Percentiles rank a stretch among this genome's conserved stretches.
phyloP scores from a whole-genome alignment of 2,797 vertebrate genomes.

The Holocentrus rufus region DNA sequence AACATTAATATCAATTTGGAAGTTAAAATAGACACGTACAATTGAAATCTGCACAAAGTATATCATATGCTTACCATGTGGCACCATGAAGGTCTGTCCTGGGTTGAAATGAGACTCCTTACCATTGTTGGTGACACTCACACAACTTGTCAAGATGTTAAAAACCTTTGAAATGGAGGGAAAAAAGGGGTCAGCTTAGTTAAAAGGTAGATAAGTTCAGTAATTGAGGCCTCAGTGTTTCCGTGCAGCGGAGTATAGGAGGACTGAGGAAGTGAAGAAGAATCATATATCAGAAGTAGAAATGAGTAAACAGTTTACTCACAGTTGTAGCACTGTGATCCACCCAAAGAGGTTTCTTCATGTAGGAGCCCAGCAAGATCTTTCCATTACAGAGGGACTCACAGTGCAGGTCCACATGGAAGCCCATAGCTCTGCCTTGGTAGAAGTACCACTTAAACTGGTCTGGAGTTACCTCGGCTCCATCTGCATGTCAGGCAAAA shows the following conservation, averaged over 20 bases:
- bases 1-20: background rate
- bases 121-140: slow-evolving; percentile 71
- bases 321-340: slow-evolving; percentile 80
- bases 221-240: no score
- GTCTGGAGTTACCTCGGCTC: slow-evolving; percentile 67
- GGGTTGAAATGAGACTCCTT: slow-evolving; percentile 53
- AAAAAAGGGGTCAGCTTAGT: no score
- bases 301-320: slow-evolving; percentile 44
- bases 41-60: background rate
- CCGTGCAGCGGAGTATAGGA: no score
- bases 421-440: slow-evolving; percentile 74
- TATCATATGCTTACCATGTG: slow-evolving; percentile 72
- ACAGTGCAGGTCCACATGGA: slow-evolving; percentile 68
- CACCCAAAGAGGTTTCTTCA: slow-evolving; percentile 83
- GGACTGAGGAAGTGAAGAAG: background rate
- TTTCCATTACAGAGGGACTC: slow-evolving; percentile 76
- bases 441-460: slow-evolving; percentile 81
- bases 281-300: background rate
- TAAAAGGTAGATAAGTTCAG: no score
- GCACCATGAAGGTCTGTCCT: slow-evolving; percentile 78
- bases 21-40: background rate
- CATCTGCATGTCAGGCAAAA: slow-evolving; percentile 34
- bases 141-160: slow-evolving; percentile 77
- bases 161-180: slow-evolving; percentile 73
- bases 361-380: slow-evolving; percentile 81